Evolutionary conservation across 1,140 invertebrate species (phyloP).

Genomic region (Drosophila miranda): DNA sequence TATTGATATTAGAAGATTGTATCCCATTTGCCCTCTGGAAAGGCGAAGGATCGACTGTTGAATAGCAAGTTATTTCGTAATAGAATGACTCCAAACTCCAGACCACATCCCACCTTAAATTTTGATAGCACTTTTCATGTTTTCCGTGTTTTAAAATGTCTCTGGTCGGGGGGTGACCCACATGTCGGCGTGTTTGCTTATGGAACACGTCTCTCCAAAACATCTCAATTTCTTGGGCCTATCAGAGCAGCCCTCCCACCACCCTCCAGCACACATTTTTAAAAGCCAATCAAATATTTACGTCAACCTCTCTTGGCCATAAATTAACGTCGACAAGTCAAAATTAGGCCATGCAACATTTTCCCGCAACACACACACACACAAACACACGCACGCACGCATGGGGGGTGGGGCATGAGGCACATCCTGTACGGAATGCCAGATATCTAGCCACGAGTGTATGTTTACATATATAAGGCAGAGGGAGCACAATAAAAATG

Average conservation of each 20-base stretch:
- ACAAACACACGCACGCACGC: no score
- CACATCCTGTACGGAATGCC: slow-evolving; percentile 54
- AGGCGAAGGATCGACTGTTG: no score
- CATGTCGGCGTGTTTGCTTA: slow-evolving; percentile 29
- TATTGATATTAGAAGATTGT: no score
- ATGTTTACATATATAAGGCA: no score
- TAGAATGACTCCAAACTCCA: background rate
- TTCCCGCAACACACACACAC: slow-evolving; percentile 17
- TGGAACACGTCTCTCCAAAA: slow-evolving; percentile 2
- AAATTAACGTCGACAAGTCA: slow-evolving; percentile 64
- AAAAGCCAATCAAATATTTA: slow-evolving; percentile 71
- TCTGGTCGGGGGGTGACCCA: slow-evolving; percentile 1
- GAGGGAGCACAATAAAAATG: slow-evolving; percentile 62
- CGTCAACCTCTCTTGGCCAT: slow-evolving; percentile 57
- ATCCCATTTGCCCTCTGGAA: no score
- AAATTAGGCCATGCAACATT: slow-evolving; percentile 58
- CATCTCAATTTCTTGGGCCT: slow-evolving; percentile 18
- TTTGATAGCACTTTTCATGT: slow-evolving; percentile 7
- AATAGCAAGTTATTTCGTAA: no score
- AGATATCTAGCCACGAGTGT: slow-evolving; percentile 5
- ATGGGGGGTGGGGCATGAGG: background rate
- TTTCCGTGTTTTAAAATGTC: background rate
- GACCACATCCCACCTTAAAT: background rate
- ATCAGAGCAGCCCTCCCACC: background rate
- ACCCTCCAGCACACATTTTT: slow-evolving; percentile 5